Conservation (phyloP, 2,888 invertebrate genomes). For the Harpalus rubripes region DNA sequence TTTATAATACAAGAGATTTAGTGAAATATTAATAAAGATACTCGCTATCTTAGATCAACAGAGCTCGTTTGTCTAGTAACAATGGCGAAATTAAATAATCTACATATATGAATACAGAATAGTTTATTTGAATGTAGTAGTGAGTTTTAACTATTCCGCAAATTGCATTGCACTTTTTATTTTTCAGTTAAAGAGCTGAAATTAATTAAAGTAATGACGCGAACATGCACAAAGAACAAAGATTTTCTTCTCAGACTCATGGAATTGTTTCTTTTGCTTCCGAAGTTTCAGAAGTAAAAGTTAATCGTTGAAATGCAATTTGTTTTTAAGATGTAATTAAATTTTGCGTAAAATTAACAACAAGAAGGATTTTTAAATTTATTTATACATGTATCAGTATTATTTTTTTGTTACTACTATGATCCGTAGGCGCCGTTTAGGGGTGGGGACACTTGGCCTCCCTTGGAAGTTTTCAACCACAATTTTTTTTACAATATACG, state of each 20-base stretch:
- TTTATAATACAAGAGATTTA: conserved; percentile 26
- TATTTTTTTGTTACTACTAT: no score
- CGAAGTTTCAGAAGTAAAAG: conserved; percentile 58
- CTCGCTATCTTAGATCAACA: conserved; percentile 26
- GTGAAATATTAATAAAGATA: conserved; percentile 30
- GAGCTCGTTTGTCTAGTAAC: conserved; percentile 34
- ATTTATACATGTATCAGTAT: no score
- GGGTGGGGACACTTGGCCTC: no score
- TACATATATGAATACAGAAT: conserved; percentile 54
- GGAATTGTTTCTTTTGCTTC: conserved; percentile 43
- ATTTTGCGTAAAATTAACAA: conserved; percentile 40
- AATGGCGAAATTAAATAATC: conserved; percentile 44
- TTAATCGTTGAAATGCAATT: conserved; percentile 59
- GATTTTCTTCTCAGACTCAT: conserved; percentile 43
- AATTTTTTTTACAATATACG: no score
- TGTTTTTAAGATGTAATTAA: conserved; percentile 57
- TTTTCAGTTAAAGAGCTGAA: conserved; percentile 60
- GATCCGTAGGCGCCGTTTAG: no score
- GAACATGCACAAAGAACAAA: conserved; percentile 54
- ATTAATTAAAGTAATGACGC: conserved; percentile 65
- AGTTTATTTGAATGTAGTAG: conserved; percentile 49
- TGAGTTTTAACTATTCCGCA: conserved; percentile 39
- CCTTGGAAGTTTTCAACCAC: no score
- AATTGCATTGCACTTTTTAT: conserved; percentile 54
- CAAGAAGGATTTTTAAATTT: not conserved